These are phyloP conservation scores for Aldabrachelys gigantea DNA, from an alignment of 2,113 vertebrate genomes.

Conservation along the genomic window DNA sequence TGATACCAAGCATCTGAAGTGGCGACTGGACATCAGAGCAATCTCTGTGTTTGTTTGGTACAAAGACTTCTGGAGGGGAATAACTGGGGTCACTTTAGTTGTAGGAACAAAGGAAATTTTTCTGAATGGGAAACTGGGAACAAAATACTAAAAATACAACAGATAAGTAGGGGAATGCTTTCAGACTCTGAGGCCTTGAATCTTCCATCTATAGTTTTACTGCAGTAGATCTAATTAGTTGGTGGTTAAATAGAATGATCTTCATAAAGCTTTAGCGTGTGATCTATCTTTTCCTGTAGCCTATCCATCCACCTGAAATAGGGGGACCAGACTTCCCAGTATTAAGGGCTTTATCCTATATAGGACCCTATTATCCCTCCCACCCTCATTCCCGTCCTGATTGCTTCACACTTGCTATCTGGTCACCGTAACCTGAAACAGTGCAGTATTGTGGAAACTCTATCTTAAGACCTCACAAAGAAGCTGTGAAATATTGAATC, in stretches of 20 bases:
- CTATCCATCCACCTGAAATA: background rate
- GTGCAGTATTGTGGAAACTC: background rate
- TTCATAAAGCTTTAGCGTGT: background rate
- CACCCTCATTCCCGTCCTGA: too few relatives aligned
- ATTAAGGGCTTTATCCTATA: too few relatives aligned
- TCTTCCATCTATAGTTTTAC: background rate
- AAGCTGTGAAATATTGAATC: fast-evolving
- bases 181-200: background rate
- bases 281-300: background rate
- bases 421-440: too few relatives aligned
- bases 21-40: background rate
- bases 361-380: too few relatives aligned
- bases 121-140: background rate
- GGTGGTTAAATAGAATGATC: background rate
- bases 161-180: background rate
- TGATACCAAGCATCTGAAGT: background rate
- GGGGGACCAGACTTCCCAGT: too few relatives aligned
- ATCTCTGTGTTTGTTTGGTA: background rate
- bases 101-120: background rate
- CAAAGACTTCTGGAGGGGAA: background rate
- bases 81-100: background rate
- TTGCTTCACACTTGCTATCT: too few relatives aligned
- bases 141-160: background rate
- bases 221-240: background rate
- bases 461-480: background rate